Conservation (phyloP, 2,113 vertebrate species). For the Corynorhinus townsendii region DNA sequence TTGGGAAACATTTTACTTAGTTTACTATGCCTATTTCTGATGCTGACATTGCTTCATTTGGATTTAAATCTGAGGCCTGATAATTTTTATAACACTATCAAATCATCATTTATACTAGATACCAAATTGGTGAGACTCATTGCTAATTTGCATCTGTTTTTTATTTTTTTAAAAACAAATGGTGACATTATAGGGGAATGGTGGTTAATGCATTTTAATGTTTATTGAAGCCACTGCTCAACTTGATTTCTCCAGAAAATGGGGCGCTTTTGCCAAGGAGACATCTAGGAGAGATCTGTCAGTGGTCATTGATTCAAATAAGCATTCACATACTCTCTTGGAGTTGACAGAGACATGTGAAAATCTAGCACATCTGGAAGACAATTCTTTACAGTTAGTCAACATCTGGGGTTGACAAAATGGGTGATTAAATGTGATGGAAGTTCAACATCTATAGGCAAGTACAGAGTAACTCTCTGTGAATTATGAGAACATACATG, state of each 20-base stretch:
- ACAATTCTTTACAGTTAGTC: slow-evolving; percentile 62
- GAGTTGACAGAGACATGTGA: slow-evolving; percentile 65
- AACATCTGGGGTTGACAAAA: slow-evolving; percentile 71
- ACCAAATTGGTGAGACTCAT: background rate
- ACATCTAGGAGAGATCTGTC: slow-evolving; percentile 60
- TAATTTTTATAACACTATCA: background rate
- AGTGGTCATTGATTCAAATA: slow-evolving; percentile 46
- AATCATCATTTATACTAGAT: background rate
- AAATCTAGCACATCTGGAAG: slow-evolving; percentile 68
- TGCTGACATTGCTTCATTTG: background rate
- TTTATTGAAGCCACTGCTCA: background rate
- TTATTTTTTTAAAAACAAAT: slow-evolving; percentile 14
- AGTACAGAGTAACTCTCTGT: slow-evolving; percentile 44
- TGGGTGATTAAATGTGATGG: slow-evolving; percentile 51
- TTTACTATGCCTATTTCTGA: background rate
- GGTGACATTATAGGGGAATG: background rate
- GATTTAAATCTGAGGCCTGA: background rate
- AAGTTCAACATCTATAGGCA: slow-evolving; percentile 63
- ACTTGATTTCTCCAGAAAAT: slow-evolving; percentile 33
- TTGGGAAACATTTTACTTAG: background rate
- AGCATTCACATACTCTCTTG: slow-evolving; percentile 23
- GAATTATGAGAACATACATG: slow-evolving; percentile 45
- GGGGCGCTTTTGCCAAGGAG: slow-evolving; percentile 51
- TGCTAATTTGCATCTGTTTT: slow-evolving; percentile 24
- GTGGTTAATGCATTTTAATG: slow-evolving; percentile 16